Evolutionary conservation across 1,140 invertebrate species (phyloP).

Genomic region (Anadara kagoshimensis): DNA sequence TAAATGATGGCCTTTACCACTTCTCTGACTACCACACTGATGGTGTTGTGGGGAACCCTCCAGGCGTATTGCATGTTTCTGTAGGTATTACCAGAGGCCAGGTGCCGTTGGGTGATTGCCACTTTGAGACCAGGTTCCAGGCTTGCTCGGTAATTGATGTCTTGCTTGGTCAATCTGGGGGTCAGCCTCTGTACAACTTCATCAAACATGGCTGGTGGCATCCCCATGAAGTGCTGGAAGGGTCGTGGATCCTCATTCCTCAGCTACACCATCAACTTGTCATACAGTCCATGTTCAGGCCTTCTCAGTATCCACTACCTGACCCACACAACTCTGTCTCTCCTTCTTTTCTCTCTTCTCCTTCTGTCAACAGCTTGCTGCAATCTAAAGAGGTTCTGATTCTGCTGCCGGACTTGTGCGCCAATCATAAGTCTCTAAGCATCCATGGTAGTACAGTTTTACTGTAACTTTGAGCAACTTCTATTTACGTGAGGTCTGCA

Average conservation of each 20-base stretch:
- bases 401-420: too few relatives aligned
- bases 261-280: constrained; percentile 32
- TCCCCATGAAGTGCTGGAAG: constrained; percentile 43
- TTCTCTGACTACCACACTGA: not conserved
- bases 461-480: too few relatives aligned
- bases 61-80: not conserved
- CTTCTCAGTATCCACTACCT: too few relatives aligned
- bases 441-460: too few relatives aligned
- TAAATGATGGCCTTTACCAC: not conserved
- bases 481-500: too few relatives aligned
- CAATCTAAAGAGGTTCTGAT: too few relatives aligned
- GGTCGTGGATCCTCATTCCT: constrained; percentile 30
- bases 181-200: constrained; percentile 24
- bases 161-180: constrained; percentile 30
- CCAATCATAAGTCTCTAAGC: too few relatives aligned
- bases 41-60: too few relatives aligned
- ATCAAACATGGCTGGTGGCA: constrained; percentile 45
- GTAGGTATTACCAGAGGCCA: constrained; percentile 25
- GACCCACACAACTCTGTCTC: too few relatives aligned
- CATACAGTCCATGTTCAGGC: constrained; percentile 2
- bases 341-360: too few relatives aligned
- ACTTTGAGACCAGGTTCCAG: constrained; percentile 42
- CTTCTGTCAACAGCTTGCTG: too few relatives aligned
- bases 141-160: constrained; percentile 15
- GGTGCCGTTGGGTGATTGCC: constrained; percentile 28